A percentile compares a stretch with the other conserved stretches of the same genome.
These are phyloP conservation scores for Plebejus melissa DNA, from an alignment of 2,888 invertebrate genomes.

Conservation along the genomic window DNA sequence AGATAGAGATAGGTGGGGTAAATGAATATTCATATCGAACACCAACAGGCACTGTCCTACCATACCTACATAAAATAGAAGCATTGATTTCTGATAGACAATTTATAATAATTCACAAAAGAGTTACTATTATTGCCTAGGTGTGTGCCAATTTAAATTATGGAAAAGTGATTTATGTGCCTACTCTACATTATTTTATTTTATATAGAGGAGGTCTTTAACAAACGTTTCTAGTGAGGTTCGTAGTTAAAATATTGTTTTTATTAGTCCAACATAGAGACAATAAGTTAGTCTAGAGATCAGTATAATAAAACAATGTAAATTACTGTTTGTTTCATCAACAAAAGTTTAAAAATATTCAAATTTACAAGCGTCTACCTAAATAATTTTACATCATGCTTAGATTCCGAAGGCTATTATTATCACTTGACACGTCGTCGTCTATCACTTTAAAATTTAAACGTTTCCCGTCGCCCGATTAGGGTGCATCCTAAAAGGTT, in stretches of 20 bases:
- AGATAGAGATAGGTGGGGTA: not conserved
- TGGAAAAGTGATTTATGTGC: no score
- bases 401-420: slow-evolving; percentile 65
- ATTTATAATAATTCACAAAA: no score
- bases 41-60: not conserved
- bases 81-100: not conserved
- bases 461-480: slow-evolving; percentile 66
- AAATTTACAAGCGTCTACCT: slow-evolving; percentile 21
- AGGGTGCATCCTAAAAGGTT: slow-evolving; percentile 76
- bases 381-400: slow-evolving; percentile 28
- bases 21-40: not conserved
- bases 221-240: no score
- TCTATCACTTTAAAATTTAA: slow-evolving; percentile 65
- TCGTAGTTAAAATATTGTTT: not conserved
- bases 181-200: no score
- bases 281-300: not conserved
- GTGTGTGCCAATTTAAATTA: no score
- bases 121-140: no score
- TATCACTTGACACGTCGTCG: slow-evolving; percentile 64
- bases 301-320: not conserved
- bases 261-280: not conserved
- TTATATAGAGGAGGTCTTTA: no score
- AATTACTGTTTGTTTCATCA: not conserved
- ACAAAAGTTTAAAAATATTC: slow-evolving; percentile 19
- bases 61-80: not conserved